A percentile compares a stretch with the other conserved stretches of the same genome.
Conservation (phyloP, 2,113 vertebrate genomes). For the Arothron firmamentum region DNA sequence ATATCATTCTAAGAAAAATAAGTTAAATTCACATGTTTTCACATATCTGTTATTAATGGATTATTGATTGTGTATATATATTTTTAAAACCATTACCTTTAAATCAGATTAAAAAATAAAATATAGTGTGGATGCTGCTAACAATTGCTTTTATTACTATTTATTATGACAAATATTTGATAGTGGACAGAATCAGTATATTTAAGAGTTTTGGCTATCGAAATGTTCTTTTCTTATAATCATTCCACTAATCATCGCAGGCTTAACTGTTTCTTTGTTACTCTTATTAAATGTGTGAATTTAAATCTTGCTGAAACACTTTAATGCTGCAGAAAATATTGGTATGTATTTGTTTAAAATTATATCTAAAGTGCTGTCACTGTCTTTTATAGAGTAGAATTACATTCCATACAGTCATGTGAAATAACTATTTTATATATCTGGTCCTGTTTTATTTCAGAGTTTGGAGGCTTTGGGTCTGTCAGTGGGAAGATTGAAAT, state of each 20-base stretch:
- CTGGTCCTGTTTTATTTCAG: slow-evolving; percentile 59
- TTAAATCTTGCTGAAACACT: slow-evolving; percentile 16
- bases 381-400: not conserved
- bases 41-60: not conserved
- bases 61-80: not conserved
- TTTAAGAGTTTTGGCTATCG: too few species aligned
- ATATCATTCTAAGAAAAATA: not conserved
- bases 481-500: slow-evolving; percentile 99
- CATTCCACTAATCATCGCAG: not conserved
- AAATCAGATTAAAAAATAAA: too few species aligned
- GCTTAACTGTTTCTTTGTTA: not conserved
- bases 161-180: too few species aligned
- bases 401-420: not conserved
- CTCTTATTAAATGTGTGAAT: not conserved
- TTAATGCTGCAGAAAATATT: slow-evolving; percentile 29
- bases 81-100: not conserved
- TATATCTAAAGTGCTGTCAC: not conserved
- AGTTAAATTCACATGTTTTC: not conserved
- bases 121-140: too few species aligned
- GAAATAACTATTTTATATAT: not conserved
- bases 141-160: too few species aligned
- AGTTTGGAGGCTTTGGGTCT: slow-evolving; percentile 98
- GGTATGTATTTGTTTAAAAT: slow-evolving; percentile 10
- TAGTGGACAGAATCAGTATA: not conserved
- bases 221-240: not conserved